Evolutionary conservation across 1,140 invertebrate species (phyloP).

Genomic region (Probaryconus sp.): DNA sequence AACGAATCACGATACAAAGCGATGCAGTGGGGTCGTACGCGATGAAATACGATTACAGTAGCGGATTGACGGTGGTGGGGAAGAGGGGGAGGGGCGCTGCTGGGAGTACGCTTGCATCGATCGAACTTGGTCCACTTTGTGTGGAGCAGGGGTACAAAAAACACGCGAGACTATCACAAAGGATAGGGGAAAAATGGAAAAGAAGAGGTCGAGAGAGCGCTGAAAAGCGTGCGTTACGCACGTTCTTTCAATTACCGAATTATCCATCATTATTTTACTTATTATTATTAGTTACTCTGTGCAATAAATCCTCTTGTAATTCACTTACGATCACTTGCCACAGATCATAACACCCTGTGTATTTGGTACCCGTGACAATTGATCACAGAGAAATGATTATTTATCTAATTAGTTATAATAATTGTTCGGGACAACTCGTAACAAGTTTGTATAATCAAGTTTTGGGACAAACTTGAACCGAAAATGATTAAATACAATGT

Average conservation of each 20-base stretch:
- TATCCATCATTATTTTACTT: constrained; percentile 46
- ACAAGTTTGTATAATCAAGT: too few relatives aligned
- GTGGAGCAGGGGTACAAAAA: constrained; percentile 55
- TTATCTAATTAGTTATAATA: too few relatives aligned
- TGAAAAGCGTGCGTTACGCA: constrained; percentile 52
- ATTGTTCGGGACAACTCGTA: too few relatives aligned
- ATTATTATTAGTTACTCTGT: constrained; percentile 47
- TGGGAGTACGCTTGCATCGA: constrained; percentile 57
- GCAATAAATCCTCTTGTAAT: background rate
- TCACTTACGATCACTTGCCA: too few relatives aligned
- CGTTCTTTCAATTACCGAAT: constrained; percentile 60
- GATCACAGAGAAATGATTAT: too few relatives aligned
- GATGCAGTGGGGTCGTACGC: constrained; percentile 58
- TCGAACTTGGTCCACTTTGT: constrained; percentile 63
- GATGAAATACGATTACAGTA: constrained; percentile 63
- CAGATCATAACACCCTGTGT: too few relatives aligned
- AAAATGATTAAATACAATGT: too few relatives aligned
- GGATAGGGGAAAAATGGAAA: constrained; percentile 43
- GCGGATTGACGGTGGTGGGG: constrained; percentile 22
- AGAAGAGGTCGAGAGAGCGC: constrained; percentile 22
- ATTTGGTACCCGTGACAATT: too few relatives aligned
- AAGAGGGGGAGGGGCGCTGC: constrained; percentile 22
- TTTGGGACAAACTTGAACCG: too few relatives aligned
- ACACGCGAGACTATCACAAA: constrained; percentile 59
- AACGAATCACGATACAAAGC: constrained; percentile 61